Evolutionary conservation across 2,113 vertebrate genomes (phyloP).

Genomic region (Hippolais icterina): DNA sequence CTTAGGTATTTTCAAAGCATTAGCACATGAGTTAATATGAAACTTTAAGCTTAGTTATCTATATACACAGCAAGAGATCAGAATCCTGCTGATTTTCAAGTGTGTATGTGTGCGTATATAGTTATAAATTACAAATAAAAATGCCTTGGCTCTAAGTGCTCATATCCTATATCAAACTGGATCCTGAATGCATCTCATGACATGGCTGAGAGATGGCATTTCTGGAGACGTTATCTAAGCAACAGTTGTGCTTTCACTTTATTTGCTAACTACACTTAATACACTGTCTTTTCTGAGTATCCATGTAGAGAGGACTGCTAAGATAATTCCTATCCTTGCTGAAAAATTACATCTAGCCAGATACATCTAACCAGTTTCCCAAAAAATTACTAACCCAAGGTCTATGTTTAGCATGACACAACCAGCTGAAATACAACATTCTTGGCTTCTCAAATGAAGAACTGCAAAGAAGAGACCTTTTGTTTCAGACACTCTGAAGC

Average conservation of each 20-base stretch:
- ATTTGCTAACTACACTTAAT: conserved; percentile 1
- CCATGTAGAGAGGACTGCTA: not conserved
- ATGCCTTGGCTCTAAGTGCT: conserved; percentile 15
- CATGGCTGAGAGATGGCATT: conserved; percentile 19
- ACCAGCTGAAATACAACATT: not conserved
- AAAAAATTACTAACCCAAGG: not conserved
- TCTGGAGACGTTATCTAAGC: conserved; percentile 3
- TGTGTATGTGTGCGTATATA: not conserved
- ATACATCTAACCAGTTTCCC: not conserved
- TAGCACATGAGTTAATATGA: not conserved
- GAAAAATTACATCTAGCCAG: not conserved
- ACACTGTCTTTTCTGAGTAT: not conserved
- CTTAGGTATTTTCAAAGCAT: not conserved
- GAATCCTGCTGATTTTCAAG: not conserved
- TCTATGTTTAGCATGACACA: not conserved
- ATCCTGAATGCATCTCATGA: conserved; percentile 36
- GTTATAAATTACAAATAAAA: conserved; percentile 57
- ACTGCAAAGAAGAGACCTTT: not conserved
- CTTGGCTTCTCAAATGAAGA: not conserved
- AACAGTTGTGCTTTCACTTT: conserved; percentile 25
- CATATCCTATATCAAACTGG: conserved; percentile 26
- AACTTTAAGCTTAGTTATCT: not conserved
- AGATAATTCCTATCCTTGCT: not conserved
- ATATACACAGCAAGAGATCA: too few relatives aligned
- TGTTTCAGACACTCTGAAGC: not conserved